Percentiles rank a stretch among this genome's conserved stretches.
Conservation (phyloP, 2,888 invertebrate species). For the Phlogophora meticulosa region DNA sequence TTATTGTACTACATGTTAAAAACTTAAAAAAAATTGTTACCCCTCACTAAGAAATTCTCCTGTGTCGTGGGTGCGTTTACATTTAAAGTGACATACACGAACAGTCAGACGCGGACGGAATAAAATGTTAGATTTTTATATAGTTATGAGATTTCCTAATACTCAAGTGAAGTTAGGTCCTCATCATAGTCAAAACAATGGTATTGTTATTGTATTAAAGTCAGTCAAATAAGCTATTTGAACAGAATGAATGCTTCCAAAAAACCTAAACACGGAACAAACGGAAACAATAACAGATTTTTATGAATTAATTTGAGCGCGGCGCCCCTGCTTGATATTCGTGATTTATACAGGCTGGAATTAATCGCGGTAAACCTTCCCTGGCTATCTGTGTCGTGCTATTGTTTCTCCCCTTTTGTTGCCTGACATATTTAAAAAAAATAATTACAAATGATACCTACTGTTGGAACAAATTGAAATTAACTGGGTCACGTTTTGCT, state of each 20-base stretch:
- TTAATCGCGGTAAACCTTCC: conserved; percentile 64
- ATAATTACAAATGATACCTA: conserved; percentile 42
- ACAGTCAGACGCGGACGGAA: no score
- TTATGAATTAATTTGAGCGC: conserved; percentile 63
- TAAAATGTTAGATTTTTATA: not conserved
- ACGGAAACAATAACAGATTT: conserved; percentile 51
- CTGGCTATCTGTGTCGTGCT: conserved; percentile 54
- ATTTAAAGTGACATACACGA: no score
- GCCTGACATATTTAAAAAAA: conserved; percentile 58
- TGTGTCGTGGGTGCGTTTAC: no score
- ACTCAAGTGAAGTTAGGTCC: not conserved
- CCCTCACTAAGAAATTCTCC: no score
- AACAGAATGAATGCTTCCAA: conserved; percentile 21
- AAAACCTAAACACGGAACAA: conserved; percentile 22
- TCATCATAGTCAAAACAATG: not conserved
- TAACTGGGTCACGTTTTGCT: conserved; percentile 22
- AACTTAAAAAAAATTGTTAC: no score
- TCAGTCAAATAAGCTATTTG: not conserved
- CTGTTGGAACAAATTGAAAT: conserved; percentile 31
- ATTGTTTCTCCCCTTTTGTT: conserved; percentile 62
- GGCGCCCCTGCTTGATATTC: conserved; percentile 46
- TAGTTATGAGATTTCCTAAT: no score
- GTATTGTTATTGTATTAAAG: not conserved
- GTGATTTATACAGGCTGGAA: conserved; percentile 70
- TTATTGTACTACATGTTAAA: no score